Base-by-base conservation (phyloP, 2,797 vertebrate species). In the Martes flavigula region DNA sequence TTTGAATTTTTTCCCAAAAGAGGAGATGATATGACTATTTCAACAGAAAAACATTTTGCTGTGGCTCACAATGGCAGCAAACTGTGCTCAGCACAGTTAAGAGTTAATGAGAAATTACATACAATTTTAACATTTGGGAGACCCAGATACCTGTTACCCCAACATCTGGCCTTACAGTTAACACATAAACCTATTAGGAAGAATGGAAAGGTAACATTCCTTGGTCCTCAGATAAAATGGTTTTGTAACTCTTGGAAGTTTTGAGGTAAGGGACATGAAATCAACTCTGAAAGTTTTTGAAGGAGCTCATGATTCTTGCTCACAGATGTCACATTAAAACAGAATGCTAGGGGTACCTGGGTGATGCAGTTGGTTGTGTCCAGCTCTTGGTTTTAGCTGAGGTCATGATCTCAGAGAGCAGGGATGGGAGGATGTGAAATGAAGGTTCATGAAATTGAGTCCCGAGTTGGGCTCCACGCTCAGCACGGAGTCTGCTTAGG, bases 1-100 rank as follows among this genome's bases (percentile, higher is more conserved):
- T 54, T 97, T 90, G 30, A 94, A 81, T 93, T 46, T 92, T 60
- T 8, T 46, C 40, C 84, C 40, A 78, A 64, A 97, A 96, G 18
- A 56, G 35, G 1, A 92, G 4, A 18, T 56, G 4, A 60, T 35
- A 43, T n/a, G 27, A 78, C 66, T 86, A 90, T 90, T 95, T 91
- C 64, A 95, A 70, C 40, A 40, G 43, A 66, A 90, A 82, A n/a
- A 5, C 25, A 5, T 21, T 75, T 85, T 40, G 10, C 21, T 23
- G 1, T 23, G 70, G 21, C 27, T 64, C 60, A 54, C n/a, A 64
- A n/a, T 51, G 87, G 25, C 6, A 91, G 23, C 25, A 89, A 20
- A 14, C 5, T 18, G 51, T 54, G 51, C 51, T 54, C 51, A 18
- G 51, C 51, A 18, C 51, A 54, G 51, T 54, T 18, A 54, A 54